A percentile compares a stretch with the other conserved stretches of the same genome.
phyloP scores from a whole-genome alignment of 1,140 invertebrate species.

The Microplitis mediator region DNA sequence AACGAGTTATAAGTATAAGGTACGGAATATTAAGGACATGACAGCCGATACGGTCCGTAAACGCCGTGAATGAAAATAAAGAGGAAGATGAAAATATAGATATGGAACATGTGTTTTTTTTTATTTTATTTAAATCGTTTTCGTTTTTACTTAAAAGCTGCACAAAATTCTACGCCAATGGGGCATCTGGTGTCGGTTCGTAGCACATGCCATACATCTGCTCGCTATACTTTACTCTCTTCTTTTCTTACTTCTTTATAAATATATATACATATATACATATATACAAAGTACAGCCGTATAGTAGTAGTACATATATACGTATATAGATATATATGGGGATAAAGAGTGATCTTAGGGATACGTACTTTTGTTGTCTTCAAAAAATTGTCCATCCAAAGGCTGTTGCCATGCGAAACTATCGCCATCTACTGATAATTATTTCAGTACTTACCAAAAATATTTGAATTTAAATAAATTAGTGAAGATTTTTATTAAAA shows the following conservation, averaged over 20 bases:
- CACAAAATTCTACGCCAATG: constrained; percentile 54
- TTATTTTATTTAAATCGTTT: neutral
- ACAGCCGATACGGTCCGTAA: constrained; percentile 28
- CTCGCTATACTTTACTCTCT: constrained; percentile 26
- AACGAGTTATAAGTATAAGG: neutral
- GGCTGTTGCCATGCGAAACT: constrained; percentile 45
- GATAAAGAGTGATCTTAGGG: neutral
- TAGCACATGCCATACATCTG: constrained; percentile 61
- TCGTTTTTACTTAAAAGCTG: neutral
- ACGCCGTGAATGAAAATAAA: constrained; percentile 7
- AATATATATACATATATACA: neutral
- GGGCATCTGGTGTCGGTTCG: constrained; percentile 58
- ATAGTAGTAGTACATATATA: neutral
- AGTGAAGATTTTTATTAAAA: too few relatives aligned
- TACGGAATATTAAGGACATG: neutral
- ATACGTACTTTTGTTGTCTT: constrained; percentile 54
- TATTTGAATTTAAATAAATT: too few relatives aligned
- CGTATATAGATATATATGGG: neutral
- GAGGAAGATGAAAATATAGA: neutral
- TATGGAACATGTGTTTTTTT: constrained; percentile 5
- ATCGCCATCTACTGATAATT: neutral
- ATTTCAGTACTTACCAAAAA: too few relatives aligned
- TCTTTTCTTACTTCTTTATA: too few relatives aligned
- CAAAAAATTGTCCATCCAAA: constrained; percentile 17
- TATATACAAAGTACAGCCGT: constrained; percentile 12